Percentiles rank a stretch among this genome's conserved stretches.
These are phyloP conservation scores for Mongoloraphidia duomilia DNA, from an alignment of 2,888 invertebrate species.

Conservation along the genomic window DNA sequence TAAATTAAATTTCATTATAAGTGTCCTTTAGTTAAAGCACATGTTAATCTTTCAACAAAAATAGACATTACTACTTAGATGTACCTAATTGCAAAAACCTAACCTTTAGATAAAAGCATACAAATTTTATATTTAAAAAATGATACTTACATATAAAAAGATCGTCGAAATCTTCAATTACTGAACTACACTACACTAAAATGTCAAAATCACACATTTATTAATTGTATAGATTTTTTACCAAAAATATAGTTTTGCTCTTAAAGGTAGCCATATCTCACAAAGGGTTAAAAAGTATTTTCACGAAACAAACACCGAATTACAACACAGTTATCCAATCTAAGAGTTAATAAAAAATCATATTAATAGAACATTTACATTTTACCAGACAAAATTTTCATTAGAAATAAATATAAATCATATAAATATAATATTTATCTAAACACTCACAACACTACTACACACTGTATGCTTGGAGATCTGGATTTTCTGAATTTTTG, in stretches of 20 bases:
- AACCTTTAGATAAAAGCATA: no score
- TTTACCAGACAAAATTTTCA: background rate
- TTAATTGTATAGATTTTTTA: no score
- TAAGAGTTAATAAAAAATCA: background rate
- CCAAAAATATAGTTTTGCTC: background rate
- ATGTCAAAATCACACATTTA: no score
- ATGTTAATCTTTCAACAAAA: no score
- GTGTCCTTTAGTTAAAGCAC: no score
- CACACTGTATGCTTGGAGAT: background rate
- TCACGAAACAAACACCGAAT: background rate
- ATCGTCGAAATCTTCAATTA: no score
- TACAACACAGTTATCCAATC: background rate
- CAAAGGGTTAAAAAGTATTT: slow-evolving; percentile 5
- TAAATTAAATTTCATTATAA: no score
- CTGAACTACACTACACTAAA: no score
- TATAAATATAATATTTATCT: slow-evolving; percentile 1
- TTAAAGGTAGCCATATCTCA: slow-evolving; percentile 12
- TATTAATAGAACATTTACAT: background rate
- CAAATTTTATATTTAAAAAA: no score
- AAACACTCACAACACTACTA: slow-evolving; percentile 2
- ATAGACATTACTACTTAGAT: no score
- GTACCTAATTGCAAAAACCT: no score
- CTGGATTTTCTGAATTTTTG: background rate
- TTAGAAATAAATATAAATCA: background rate
- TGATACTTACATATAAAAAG: no score